Evolutionary conservation across 92 coral and sea anemone genomes (phyloP).

Genomic region (Zoanthus sociatus): DNA sequence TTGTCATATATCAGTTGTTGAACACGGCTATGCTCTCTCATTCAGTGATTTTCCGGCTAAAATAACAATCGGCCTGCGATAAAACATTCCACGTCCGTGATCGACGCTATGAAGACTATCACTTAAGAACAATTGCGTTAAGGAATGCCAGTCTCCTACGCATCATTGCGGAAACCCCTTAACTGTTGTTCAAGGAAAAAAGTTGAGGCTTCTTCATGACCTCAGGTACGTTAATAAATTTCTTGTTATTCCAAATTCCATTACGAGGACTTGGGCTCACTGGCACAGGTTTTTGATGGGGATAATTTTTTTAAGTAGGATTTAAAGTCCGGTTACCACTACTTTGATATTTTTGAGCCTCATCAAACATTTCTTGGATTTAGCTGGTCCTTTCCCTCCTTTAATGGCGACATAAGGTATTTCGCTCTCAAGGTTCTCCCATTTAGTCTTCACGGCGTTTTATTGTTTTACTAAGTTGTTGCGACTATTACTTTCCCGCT

Average conservation of each 20-base stretch:
- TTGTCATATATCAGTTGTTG: neutral
- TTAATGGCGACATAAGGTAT: no score
- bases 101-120: conserved; percentile 25
- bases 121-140: conserved; percentile 32
- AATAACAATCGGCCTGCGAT: conserved; percentile 36
- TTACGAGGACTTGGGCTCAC: neutral
- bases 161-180: conserved; percentile 60
- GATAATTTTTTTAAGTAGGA: neutral
- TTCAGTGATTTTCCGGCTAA: conserved; percentile 29
- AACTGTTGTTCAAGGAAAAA: conserved; percentile 59
- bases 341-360: neutral
- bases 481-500: neutral
- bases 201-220: conserved; percentile 1
- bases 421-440: neutral
- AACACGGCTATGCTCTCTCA: conserved; percentile 18
- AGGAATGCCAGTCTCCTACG: neutral
- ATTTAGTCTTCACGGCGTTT: neutral
- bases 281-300: neutral
- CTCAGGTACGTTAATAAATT: neutral
- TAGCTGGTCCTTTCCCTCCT: no score
- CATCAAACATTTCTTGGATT: no score
- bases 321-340: neutral
- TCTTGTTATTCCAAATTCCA: neutral
- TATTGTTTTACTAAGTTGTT: neutral
- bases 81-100: conserved; percentile 34